phyloP scores from a whole-genome alignment of 2,888 invertebrate genomes.

The Euproctis similis region DNA sequence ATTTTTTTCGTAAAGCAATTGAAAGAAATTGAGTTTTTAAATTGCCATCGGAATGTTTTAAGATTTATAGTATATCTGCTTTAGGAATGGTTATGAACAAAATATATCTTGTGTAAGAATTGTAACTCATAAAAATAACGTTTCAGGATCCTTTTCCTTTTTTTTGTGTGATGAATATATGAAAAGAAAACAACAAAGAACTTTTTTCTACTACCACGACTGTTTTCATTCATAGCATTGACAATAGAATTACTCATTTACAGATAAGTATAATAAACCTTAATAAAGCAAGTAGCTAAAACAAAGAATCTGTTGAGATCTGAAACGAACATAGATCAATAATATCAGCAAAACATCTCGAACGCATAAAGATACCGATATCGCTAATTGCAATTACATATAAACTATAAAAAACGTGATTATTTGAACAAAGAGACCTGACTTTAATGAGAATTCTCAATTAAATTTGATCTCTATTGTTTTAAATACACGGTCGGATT shows the following conservation, averaged over 20 bases:
- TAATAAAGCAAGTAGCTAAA: conserved; percentile 11
- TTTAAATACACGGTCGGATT: conserved; percentile 13
- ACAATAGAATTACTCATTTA: conserved; percentile 14
- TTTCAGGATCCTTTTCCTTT: too few species aligned
- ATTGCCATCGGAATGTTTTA: too few species aligned
- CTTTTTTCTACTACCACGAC: too few species aligned
- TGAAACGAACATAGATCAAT: conserved; percentile 15
- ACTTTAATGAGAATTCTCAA: conserved; percentile 7
- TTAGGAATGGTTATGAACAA: too few species aligned
- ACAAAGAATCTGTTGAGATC: conserved; percentile 18
- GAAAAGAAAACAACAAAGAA: too few species aligned
- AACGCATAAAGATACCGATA: conserved; percentile 12
- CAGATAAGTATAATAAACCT: conserved; percentile 19
- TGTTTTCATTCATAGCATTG: too few species aligned
- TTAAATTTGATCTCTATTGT: conserved; percentile 17
- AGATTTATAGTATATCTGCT: too few species aligned
- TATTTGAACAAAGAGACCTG: conserved; percentile 16
- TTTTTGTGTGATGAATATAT: too few species aligned
- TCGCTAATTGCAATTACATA: conserved; percentile 11
- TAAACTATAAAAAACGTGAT: conserved; percentile 10
- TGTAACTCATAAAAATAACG: too few species aligned
- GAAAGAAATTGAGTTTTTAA: too few species aligned
- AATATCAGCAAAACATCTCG: conserved; percentile 15
- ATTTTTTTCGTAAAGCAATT: too few species aligned
- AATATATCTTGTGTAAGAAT: too few species aligned